These are phyloP conservation scores for Pelmatolapia mariae DNA, from an alignment of 2,113 vertebrate species.

Conservation along the genomic window DNA sequence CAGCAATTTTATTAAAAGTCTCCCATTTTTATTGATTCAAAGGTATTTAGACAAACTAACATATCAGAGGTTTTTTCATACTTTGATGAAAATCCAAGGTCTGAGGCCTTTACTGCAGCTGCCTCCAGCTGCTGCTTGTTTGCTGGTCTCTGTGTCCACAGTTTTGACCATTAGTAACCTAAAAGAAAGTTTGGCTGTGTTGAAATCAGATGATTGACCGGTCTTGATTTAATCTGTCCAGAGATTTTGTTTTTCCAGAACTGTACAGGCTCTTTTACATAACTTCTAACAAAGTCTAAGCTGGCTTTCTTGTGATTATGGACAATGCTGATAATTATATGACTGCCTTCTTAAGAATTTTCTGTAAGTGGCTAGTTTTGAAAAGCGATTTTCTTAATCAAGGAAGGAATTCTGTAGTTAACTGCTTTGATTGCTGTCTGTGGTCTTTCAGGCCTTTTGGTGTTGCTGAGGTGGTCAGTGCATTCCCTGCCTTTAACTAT, in stretches of 20 bases:
- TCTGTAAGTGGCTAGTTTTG: neutral
- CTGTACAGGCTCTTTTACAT: neutral
- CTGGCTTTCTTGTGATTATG: neutral
- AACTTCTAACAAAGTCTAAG: neutral
- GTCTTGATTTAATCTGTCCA: neutral
- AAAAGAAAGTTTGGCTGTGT: neutral
- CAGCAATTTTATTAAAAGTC: neutral
- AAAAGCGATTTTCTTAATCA: neutral
- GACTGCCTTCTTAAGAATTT: neutral
- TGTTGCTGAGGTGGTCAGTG: neutral
- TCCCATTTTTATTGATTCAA: neutral
- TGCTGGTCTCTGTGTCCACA: neutral
- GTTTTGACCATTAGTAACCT: neutral
- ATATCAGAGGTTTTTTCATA: neutral
- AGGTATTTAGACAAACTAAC: neutral
- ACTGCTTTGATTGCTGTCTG: neutral
- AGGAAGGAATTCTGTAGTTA: neutral
- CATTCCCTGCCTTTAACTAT: neutral
- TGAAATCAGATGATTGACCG: neutral
- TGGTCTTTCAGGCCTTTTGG: neutral
- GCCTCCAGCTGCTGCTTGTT: neutral
- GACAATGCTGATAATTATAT: neutral
- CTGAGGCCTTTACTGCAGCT: neutral
- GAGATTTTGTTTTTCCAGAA: neutral
- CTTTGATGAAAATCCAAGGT: neutral